These are phyloP conservation scores for Semibalanus balanoides DNA, from an alignment of 1,140 invertebrate genomes.

Conservation along the genomic window DNA sequence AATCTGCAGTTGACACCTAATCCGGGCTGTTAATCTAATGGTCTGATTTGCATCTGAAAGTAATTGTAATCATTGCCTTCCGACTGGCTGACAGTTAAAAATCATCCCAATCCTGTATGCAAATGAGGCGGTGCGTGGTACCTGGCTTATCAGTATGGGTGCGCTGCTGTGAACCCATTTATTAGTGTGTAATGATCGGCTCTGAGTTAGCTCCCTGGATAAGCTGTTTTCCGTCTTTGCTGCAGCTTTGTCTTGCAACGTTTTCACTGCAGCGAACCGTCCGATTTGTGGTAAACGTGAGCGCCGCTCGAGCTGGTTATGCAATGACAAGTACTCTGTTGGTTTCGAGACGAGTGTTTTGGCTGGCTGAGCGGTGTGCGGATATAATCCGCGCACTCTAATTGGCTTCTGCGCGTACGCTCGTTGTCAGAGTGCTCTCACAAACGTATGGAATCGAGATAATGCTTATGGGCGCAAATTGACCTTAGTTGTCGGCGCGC, in stretches of 20 bases:
- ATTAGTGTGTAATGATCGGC: not conserved
- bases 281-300: not conserved
- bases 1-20: not conserved
- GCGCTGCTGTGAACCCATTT: not conserved
- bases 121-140: not conserved
- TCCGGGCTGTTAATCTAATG: not conserved
- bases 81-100: not conserved
- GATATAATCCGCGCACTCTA: not conserved
- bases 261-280: not conserved
- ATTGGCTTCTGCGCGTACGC: no score
- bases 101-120: not conserved
- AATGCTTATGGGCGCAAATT: no score
- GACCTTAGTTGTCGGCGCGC: no score
- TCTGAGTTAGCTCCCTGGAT: not conserved
- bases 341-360: not conserved
- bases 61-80: constrained; percentile 2
- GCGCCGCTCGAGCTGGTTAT: not conserved
- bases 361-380: no score
- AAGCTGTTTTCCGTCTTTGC: not conserved
- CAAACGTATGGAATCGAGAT: no score
- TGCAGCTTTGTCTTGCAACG: not conserved
- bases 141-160: not conserved
- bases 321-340: not conserved
- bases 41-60: not conserved
- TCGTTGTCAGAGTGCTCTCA: no score